Evolutionary conservation across 2,113 vertebrate genomes (phyloP), one percentile per base, ranked within the genome.

Genomic region (Muscicapa adusta): DNA sequence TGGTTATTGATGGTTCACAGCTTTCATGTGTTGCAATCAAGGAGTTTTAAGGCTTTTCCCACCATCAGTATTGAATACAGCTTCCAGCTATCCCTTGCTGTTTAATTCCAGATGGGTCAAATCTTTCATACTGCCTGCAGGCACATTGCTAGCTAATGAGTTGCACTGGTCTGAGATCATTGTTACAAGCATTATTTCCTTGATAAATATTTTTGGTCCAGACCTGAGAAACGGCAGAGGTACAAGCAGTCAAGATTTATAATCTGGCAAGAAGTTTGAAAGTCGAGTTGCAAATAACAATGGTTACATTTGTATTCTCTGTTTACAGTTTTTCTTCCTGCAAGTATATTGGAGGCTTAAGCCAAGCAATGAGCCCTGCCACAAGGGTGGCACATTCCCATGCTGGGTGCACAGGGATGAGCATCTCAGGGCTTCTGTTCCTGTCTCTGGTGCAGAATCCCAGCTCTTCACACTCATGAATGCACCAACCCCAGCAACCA

Each of bases 1-100:
- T 94, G 6, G 88, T 92, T 96, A 96, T 95, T 95, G 95, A 96
- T 95, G 85, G 91, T 91, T 96, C 96, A 92, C 95, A 94, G 95
- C 92, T 96, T 95, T 96, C 92, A 95, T 96, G 94, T 95, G 96
- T 91, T 93, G 94, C 79, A 96, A 86, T 94, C 94, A 95, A 95
- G 95, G 88, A 95, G 88, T 96, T 96, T 96, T 96, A 96, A 96
- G 92, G 91, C 83, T 96, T 96, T 96, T 96, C 95, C 91, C 96
- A 95, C 96, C 96, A 92, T 58, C 43, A 16, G 60, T 93, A 96
- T 96, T 84, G 96, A 94, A 92, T 66, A 67, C 85, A 96, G 95
- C 96, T 96, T 88, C 95, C 92, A 96, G 95, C 94, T 93, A 96
- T 96, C 96, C 95, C 63, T 93, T 67, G 75, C 60, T 93, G n/a